phyloP scores from a whole-genome alignment of 2,797 vertebrate species.

The Lutjanus argentimaculatus region DNA sequence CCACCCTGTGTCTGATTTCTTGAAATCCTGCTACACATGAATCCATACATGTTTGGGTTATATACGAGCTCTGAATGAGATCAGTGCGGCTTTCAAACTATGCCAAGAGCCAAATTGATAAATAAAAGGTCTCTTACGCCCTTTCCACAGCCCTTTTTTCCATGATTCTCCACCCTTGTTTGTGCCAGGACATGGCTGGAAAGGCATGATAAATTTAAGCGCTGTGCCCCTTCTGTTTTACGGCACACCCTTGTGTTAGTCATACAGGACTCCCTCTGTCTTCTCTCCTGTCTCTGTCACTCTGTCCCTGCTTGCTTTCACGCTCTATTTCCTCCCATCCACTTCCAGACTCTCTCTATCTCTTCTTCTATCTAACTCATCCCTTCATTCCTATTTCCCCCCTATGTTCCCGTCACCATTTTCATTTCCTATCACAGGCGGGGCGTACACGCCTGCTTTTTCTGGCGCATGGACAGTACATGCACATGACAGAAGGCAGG shows the following conservation, averaged over 20 bases:
- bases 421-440: conserved; percentile 15
- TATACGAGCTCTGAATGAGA: conserved; percentile 10
- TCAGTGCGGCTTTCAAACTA: conserved; percentile 55
- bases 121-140: conserved; percentile 13
- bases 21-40: conserved; percentile 15
- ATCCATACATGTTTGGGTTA: conserved; percentile 6
- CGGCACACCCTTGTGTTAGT: conserved; percentile 33
- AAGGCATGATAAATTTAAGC: conserved; percentile 49
- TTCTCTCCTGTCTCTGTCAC: conserved; percentile 31
- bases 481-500: conserved; percentile 16
- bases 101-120: conserved; percentile 32
- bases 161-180: conserved; percentile 23
- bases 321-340: conserved; percentile 64
- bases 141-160: conserved; percentile 1
- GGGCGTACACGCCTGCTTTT: not conserved
- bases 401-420: not conserved
- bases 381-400: not conserved
- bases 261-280: conserved; percentile 43
- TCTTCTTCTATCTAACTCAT: not conserved
- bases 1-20: conserved; percentile 54
- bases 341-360: conserved; percentile 29
- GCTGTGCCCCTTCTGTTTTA: conserved; percentile 41
- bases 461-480: not conserved
- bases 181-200: conserved; percentile 26
- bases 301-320: conserved; percentile 50